Evolutionary conservation across 2,113 vertebrate species (phyloP).

Genomic region (Amazona guildingii): DNA sequence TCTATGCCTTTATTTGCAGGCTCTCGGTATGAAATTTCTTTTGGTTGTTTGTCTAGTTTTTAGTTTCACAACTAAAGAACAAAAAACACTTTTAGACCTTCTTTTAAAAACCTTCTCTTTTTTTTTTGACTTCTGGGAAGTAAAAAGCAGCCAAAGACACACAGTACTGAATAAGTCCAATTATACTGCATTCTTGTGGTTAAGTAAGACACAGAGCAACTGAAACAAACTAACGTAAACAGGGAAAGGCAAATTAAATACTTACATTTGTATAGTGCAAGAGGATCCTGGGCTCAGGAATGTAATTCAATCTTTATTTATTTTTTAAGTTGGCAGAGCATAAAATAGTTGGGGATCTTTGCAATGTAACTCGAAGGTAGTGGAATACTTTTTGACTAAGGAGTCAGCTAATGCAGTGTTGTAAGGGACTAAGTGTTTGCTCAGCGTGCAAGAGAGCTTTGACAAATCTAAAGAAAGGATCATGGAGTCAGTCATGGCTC

Average conservation of each 20-base stretch:
- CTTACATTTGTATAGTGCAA: conserved; percentile 59
- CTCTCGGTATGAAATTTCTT: conserved; percentile 36
- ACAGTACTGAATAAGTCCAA: conserved; percentile 57
- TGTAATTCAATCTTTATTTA: conserved; percentile 58
- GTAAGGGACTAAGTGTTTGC: neutral
- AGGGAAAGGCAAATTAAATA: conserved; percentile 70
- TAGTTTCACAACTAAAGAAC: conserved; percentile 63
- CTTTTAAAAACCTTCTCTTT: neutral
- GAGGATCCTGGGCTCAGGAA: conserved; percentile 56
- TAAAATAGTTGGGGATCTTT: conserved; percentile 34
- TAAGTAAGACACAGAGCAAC: conserved; percentile 61
- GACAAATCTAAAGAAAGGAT: conserved; percentile 30
- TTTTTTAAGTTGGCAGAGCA: conserved; percentile 49
- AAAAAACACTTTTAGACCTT: conserved; percentile 56
- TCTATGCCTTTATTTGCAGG: conserved; percentile 14
- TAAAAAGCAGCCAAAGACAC: conserved; percentile 59
- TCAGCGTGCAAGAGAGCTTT: neutral
- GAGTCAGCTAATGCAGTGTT: neutral
- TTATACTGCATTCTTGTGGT: conserved; percentile 64
- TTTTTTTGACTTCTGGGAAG: conserved; percentile 1
- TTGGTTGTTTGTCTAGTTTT: conserved; percentile 59
- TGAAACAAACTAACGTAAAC: conserved; percentile 68
- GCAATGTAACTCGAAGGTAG: neutral
- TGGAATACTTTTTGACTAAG: conserved; percentile 5
- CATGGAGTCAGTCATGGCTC: neutral